Evolutionary conservation across 2,888 invertebrate species (phyloP).

Genomic region (Trissolcus brochymenae): DNA sequence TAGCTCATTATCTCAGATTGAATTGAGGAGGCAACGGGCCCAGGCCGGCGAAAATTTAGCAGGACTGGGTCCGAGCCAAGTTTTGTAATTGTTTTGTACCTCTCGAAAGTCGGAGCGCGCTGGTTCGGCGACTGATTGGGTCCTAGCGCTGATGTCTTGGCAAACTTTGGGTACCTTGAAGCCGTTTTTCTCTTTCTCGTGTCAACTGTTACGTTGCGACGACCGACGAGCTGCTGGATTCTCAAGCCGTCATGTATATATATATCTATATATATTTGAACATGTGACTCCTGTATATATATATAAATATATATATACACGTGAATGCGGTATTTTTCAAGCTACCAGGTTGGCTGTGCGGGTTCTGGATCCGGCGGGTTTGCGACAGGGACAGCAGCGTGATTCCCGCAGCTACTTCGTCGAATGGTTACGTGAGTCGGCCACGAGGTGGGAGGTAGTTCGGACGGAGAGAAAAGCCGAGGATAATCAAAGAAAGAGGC

Average conservation of each 20-base stretch:
- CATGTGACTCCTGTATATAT: slow-evolving; percentile 47
- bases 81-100: slow-evolving; percentile 14
- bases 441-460: slow-evolving; percentile 44
- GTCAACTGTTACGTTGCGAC: not conserved
- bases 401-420: slow-evolving; percentile 39
- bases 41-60: too few relatives aligned
- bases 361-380: slow-evolving; percentile 27
- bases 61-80: too few relatives aligned
- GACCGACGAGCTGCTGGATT: slow-evolving; percentile 9
- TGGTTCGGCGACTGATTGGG: slow-evolving; percentile 31
- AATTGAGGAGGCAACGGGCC: too few relatives aligned
- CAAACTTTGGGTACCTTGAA: slow-evolving; percentile 25
- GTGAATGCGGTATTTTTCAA: slow-evolving; percentile 31
- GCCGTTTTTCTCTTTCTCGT: slow-evolving; percentile 16
- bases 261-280: slow-evolving; percentile 52
- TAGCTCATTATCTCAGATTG: slow-evolving; percentile 1
- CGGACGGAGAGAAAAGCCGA: slow-evolving; percentile 49
- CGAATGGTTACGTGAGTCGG: slow-evolving; percentile 40
- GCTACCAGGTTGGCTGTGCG: slow-evolving; percentile 34
- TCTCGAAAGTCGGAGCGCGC: slow-evolving; percentile 44
- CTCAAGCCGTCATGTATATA: slow-evolving; percentile 49
- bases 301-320: slow-evolving; percentile 52
- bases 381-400: slow-evolving; percentile 44
- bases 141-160: slow-evolving; percentile 23
- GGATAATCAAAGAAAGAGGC: slow-evolving; percentile 49